These are phyloP conservation scores for Gymnogyps californianus DNA, from an alignment of 2,113 vertebrate genomes.

Conservation along the genomic window DNA sequence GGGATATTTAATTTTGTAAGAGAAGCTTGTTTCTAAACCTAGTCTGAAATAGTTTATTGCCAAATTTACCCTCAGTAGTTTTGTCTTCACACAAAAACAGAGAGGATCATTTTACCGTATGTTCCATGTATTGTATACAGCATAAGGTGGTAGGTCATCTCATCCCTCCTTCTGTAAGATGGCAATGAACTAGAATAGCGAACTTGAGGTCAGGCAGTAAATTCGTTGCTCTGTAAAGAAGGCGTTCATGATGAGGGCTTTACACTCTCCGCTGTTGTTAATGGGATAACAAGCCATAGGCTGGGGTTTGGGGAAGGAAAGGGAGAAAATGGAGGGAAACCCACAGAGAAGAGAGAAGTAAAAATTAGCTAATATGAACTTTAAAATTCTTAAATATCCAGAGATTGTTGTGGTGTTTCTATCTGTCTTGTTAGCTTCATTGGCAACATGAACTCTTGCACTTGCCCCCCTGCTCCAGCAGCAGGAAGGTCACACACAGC, in stretches of 20 bases:
- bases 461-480: neutral
- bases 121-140: neutral
- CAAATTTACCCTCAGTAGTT: neutral
- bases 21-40: neutral
- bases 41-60: neutral
- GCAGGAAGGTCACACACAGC: accelerated
- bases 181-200: neutral
- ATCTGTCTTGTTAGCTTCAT: neutral
- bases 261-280: neutral
- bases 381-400: neutral
- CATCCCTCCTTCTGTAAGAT: neutral
- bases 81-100: neutral
- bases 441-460: neutral
- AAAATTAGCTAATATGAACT: neutral
- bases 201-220: neutral
- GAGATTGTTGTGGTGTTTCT: neutral
- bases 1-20: neutral
- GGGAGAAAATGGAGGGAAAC: neutral
- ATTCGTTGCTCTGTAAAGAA: neutral
- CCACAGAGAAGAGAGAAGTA: neutral
- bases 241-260: neutral
- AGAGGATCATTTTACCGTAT: neutral
- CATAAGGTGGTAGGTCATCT: neutral
- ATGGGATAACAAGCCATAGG: neutral
- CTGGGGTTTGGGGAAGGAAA: neutral